These are phyloP conservation scores for Drosophila nikananu DNA, from an alignment of 1,140 invertebrate genomes.

Conservation along the genomic window DNA sequence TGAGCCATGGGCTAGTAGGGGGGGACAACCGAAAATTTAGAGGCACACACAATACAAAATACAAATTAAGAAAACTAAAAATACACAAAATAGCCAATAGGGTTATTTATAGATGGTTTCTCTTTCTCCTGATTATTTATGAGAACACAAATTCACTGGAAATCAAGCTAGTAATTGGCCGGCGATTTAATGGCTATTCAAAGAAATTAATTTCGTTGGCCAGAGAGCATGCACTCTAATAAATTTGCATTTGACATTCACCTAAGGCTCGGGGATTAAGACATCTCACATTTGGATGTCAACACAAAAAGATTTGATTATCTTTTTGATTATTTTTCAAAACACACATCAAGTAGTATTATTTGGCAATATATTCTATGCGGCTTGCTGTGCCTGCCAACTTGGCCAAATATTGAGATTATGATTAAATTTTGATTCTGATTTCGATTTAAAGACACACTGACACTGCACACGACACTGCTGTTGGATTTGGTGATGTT, in stretches of 20 bases:
- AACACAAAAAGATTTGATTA: constrained; percentile 40
- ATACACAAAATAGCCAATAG: constrained; percentile 19
- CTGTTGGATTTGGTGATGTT: constrained; percentile 14
- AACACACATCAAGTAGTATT: constrained; percentile 17
- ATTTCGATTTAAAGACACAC: constrained; percentile 38
- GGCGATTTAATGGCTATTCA: constrained; percentile 23
- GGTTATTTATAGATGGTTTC: constrained; percentile 24
- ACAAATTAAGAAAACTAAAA: constrained; percentile 21
- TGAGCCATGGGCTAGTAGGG: constrained; percentile 6
- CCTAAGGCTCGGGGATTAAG: constrained; percentile 34
- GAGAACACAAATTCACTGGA: constrained; percentile 27
- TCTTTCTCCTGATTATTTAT: constrained; percentile 24
- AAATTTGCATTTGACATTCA: constrained; percentile 48
- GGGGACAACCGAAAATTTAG: background rate
- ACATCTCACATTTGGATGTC: constrained; percentile 30
- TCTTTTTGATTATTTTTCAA: constrained; percentile 50
- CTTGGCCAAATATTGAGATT: constrained; percentile 25
- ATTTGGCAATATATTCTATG: constrained; percentile 35
- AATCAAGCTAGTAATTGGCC: constrained; percentile 20
- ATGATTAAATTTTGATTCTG: constrained; percentile 23
- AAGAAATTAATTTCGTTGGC: constrained; percentile 37
- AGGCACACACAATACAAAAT: constrained; percentile 6
- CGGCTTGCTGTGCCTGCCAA: constrained; percentile 26
- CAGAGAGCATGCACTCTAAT: constrained; percentile 35
- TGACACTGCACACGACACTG: constrained; percentile 40